Evolutionary conservation across 2,797 vertebrate species (phyloP), one percentile per base, ranked within the genome.

Genomic region (Chromis chromis): DNA sequence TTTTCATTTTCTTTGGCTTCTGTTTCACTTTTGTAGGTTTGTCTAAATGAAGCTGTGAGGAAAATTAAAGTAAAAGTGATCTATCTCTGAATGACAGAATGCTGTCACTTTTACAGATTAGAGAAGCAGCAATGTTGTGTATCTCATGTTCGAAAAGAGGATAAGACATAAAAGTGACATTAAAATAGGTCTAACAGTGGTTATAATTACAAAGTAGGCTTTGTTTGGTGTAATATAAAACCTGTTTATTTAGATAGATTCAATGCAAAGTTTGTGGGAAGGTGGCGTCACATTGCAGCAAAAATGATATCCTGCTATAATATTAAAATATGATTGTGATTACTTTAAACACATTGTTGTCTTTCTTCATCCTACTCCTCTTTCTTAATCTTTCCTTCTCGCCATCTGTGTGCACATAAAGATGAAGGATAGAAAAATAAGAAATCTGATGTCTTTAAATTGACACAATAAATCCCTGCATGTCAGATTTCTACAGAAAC

Each of bases 351-450:
- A 54, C 17, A 40, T 54, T 60, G 17, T 58, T 7, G 21, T 70
- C 39, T 60, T 14, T 70, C 50, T 22, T 44, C 22, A 61, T 65
- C 27, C 14, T 39, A 2, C 17, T 60, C 6, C 4, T 61, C 46
- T 53, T 39, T 65, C 28, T 76, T 16, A 59, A 6, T 62, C 16
- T 67, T 61, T 60, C 49, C 17, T 56, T 27, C 53, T 76, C 46
- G 56, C 22, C 4, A 52, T 42, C 49, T 59, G 42, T 25, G 14
- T 66, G 17, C 21, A 54, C 61, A 59, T 61, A 19, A 70, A 82
- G 65, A 65, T 63, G 6, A 53, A 61, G 40, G 25, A 59, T 56
- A 3, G 17, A 63, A 76, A 80, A 78, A 54, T 31, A 70, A 52
- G 40, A 75, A 31, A 28, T 33, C 40, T 2, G 40, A 40, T 33